phyloP scores from a whole-genome alignment of 35 echinoderm and acorn worm species.

The Ophioderma brevispina region DNA sequence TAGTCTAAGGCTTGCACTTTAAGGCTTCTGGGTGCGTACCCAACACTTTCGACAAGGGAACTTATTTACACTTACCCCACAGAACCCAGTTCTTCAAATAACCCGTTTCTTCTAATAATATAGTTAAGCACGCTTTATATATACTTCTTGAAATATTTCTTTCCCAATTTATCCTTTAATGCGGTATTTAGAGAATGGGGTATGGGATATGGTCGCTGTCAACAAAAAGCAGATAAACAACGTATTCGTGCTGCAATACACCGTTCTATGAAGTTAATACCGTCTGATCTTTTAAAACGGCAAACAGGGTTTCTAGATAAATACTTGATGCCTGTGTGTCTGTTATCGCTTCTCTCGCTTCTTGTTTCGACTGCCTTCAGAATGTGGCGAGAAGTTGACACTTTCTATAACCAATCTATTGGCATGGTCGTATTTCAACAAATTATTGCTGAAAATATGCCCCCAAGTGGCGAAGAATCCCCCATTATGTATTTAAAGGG shows the following conservation, averaged over 20 bases:
- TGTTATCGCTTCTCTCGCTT: constrained; percentile 31
- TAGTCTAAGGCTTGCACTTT: no score
- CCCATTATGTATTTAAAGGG: neutral
- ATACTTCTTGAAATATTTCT: no score
- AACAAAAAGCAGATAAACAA: neutral
- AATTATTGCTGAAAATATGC: constrained; percentile 46
- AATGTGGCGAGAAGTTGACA: constrained; percentile 73
- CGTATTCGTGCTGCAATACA: neutral
- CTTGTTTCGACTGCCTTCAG: constrained; percentile 56
- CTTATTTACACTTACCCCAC: no score
- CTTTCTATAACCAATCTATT: constrained; percentile 65
- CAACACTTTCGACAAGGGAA: no score
- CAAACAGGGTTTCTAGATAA: neutral
- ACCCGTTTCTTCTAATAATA: no score
- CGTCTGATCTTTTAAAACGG: neutral
- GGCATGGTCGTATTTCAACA: constrained; percentile 75
- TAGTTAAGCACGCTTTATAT: neutral
- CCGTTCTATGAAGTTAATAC: neutral
- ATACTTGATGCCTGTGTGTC: constrained; percentile 18
- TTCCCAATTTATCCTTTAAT: no score
- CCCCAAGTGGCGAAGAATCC: constrained; percentile 34
- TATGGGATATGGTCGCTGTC: neutral
- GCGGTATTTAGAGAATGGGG: neutral
- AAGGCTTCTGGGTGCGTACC: no score
- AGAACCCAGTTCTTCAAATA: no score